Evolutionary conservation across 2,888 invertebrate species (phyloP), one percentile per base, ranked within the genome.

Genomic region (Eustalomyia histrio): DNA sequence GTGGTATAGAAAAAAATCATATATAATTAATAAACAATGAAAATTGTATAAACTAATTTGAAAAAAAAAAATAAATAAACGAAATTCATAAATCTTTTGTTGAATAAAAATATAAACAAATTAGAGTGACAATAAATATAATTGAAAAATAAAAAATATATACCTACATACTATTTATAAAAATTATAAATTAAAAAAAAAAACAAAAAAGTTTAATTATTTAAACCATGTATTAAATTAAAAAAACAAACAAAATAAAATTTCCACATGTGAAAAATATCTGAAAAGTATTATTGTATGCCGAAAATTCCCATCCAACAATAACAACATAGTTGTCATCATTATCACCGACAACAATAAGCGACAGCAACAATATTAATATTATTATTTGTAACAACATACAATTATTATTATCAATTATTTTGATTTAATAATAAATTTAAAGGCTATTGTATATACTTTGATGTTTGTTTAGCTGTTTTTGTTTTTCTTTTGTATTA

Each of bases 371-470:
- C 43, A 39, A 12, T 12, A 47, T 47, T 47, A 6, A n/a, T 47
- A 47, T 47, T 47, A 47, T 47, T 47, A n/a, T n/a, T 47, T 47
- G 43, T n/a, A 76, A 63, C 17, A 67, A 33, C 67, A 29, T 39
- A 63, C 55, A 55, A 14, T 71, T 57, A 65, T 60, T 58, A 65
- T 58, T 24, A 57, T 58, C 71, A 78, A 78, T 78, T 78, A 78
- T 72, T 78, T 78, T 57, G 35, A 60, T 72, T 69, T 35, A 47
- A 57, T 55, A 39, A 72, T n/a, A 33, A 52, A 58, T 57, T 69
- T 47, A 7, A n/a, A 47, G 1, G n/a, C 43, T 5, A 47, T 47
- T 47, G 43, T 47, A 6, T 43, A 1, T n/a, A n/a, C n/a, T 39
- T 39, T 47, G 1, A 47, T 47, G 43, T 47, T 65, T 35, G 52